Conservation (phyloP, 1,140 invertebrate species). For the Drosophila mauritiana region DNA sequence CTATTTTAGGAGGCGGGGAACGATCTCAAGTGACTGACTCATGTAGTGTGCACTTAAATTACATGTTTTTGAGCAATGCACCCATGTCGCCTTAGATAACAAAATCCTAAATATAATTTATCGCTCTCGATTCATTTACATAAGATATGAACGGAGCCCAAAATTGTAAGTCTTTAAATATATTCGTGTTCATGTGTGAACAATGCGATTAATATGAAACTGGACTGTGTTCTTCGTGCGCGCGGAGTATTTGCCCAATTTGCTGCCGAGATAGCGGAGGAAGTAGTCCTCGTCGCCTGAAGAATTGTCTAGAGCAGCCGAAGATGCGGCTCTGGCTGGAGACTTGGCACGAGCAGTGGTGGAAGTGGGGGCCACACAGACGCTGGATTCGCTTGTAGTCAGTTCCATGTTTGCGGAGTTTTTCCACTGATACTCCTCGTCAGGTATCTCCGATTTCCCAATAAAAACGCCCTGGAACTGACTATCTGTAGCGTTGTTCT, state of each 20-base stretch:
- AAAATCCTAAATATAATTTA: no score
- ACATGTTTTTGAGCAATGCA: no score
- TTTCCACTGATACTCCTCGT: constrained; percentile 8
- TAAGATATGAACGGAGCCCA: no score
- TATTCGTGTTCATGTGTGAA: no score
- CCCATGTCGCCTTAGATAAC: no score
- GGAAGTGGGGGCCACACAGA: background rate
- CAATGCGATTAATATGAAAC: constrained; percentile 57
- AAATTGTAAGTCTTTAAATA: no score
- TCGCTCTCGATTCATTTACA: no score
- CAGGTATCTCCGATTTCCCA: constrained; percentile 41
- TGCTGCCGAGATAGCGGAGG: constrained; percentile 45
- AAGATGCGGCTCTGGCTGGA: background rate
- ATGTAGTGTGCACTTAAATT: no score
- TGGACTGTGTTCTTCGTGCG: constrained; percentile 48
- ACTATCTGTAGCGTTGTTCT: constrained; percentile 10
- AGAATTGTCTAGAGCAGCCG: background rate
- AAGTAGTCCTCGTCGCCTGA: constrained; percentile 36
- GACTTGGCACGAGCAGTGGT: background rate
- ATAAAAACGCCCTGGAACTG: constrained; percentile 34
- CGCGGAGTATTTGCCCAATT: constrained; percentile 42
- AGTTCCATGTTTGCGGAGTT: background rate
- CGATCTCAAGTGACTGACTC: no score
- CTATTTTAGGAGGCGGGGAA: no score
- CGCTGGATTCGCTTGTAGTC: background rate